These are phyloP conservation scores for Saturnia japonica DNA, from an alignment of 2,888 invertebrate species.

Conservation along the genomic window DNA sequence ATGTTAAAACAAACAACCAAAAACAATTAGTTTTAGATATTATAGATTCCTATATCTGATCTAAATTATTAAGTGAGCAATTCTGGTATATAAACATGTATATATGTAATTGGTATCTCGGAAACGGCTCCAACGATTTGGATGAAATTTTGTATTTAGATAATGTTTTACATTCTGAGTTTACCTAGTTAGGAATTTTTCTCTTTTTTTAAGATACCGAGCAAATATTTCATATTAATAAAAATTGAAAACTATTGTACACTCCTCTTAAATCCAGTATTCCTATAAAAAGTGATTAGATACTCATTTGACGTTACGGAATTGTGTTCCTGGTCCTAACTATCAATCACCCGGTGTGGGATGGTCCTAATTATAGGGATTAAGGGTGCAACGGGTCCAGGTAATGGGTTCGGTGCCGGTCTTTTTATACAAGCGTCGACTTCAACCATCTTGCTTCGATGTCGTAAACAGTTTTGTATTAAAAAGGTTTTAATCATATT, in stretches of 20 bases:
- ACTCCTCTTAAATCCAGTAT: constrained; percentile 18
- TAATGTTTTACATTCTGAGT: too few relatives aligned
- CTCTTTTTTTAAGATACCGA: too few relatives aligned
- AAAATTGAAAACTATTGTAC: constrained; percentile 8
- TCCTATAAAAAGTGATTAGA: constrained; percentile 69
- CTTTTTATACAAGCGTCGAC: constrained; percentile 51
- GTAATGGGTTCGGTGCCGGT: constrained; percentile 60
- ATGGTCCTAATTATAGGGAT: constrained; percentile 79
- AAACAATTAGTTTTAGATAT: too few relatives aligned
- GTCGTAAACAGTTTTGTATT: constrained; percentile 12
- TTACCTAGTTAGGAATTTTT: too few relatives aligned
- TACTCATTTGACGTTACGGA: constrained; percentile 61
- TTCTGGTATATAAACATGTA: too few relatives aligned
- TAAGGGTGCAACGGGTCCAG: constrained; percentile 62
- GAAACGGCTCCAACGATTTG: too few relatives aligned
- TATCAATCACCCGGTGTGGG: constrained; percentile 76
- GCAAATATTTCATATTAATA: too few relatives aligned
- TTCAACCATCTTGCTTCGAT: constrained; percentile 36
- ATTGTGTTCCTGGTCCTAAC: constrained; percentile 50
- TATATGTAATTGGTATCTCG: too few relatives aligned
- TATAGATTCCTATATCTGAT: too few relatives aligned
- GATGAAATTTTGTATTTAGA: too few relatives aligned
- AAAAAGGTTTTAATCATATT: constrained; percentile 20
- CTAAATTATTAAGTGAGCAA: too few relatives aligned
- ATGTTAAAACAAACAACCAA: too few relatives aligned